phyloP scores from a whole-genome alignment of 2,797 vertebrate genomes.

The Miichthys miiuy region DNA sequence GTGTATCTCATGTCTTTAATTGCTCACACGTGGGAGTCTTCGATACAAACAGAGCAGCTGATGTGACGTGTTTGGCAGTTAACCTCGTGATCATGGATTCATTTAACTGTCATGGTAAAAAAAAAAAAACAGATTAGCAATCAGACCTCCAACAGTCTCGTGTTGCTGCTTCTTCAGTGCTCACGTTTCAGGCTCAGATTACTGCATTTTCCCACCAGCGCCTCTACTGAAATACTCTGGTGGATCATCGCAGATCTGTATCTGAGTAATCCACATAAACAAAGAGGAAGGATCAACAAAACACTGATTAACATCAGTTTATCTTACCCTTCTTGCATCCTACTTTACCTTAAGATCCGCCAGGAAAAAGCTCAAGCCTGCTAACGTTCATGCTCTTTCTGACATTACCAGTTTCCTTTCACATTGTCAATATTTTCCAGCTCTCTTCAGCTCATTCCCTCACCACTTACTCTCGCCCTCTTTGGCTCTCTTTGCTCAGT shows the following conservation, averaged over 20 bases:
- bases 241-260: constrained; percentile 54
- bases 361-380: constrained; percentile 23
- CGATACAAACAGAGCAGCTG: not conserved
- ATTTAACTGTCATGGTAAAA: not conserved
- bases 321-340: constrained; percentile 23
- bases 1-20: not conserved
- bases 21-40: not conserved
- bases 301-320: constrained; percentile 57
- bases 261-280: constrained; percentile 51
- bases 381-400: constrained; percentile 16
- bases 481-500: constrained; percentile 28
- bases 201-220: constrained; percentile 47
- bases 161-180: constrained; percentile 16
- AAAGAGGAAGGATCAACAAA: constrained; percentile 54
- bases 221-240: constrained; percentile 16
- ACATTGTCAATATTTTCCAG: constrained; percentile 39
- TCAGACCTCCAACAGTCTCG: not conserved
- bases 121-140: not conserved
- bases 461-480: not conserved
- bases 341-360: constrained; percentile 44
- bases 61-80: not conserved
- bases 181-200: constrained; percentile 47
- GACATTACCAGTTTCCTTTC: constrained; percentile 38
- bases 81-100: not conserved
- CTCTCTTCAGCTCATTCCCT: constrained; percentile 13